These are phyloP conservation scores for Oreochromis spilurus DNA, from an alignment of 2,113 vertebrate species.

Conservation along the genomic window DNA sequence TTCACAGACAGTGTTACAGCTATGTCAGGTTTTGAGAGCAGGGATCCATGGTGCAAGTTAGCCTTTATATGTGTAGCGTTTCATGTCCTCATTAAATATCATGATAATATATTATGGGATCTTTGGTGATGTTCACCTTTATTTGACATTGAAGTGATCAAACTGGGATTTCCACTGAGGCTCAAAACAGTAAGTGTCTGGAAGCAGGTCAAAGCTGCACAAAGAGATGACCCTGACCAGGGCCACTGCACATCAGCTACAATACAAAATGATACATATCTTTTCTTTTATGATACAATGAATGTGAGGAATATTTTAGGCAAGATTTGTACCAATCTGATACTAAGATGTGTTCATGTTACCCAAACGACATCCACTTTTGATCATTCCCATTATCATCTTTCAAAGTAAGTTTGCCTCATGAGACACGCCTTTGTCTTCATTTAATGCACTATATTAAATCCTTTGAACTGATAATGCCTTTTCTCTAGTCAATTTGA, in stretches of 20 bases:
- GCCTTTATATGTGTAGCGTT: neutral
- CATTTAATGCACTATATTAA: slow-evolving; percentile 61
- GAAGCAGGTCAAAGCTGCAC: neutral
- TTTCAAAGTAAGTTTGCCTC: slow-evolving; percentile 39
- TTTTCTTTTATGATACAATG: neutral
- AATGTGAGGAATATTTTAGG: neutral
- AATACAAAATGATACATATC: neutral
- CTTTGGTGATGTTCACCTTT: neutral
- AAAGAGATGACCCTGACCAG: neutral
- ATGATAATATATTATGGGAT: neutral
- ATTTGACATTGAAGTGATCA: neutral
- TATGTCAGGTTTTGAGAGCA: neutral
- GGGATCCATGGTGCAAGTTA: neutral
- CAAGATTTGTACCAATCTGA: neutral
- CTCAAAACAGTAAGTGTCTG: neutral
- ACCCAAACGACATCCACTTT: neutral
- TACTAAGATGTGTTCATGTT: neutral
- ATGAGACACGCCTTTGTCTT: slow-evolving; percentile 54
- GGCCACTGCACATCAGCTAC: neutral
- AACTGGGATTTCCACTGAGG: neutral
- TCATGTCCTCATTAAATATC: neutral
- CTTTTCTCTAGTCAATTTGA: slow-evolving; percentile 63
- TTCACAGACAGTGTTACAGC: neutral
- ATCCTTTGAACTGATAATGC: slow-evolving; percentile 62
- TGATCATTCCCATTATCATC: slow-evolving; percentile 35